A percentile compares a stretch with the other conserved stretches of the same genome.
phyloP scores from a whole-genome alignment of 1,140 invertebrate species.

The Aphis gossypii region DNA sequence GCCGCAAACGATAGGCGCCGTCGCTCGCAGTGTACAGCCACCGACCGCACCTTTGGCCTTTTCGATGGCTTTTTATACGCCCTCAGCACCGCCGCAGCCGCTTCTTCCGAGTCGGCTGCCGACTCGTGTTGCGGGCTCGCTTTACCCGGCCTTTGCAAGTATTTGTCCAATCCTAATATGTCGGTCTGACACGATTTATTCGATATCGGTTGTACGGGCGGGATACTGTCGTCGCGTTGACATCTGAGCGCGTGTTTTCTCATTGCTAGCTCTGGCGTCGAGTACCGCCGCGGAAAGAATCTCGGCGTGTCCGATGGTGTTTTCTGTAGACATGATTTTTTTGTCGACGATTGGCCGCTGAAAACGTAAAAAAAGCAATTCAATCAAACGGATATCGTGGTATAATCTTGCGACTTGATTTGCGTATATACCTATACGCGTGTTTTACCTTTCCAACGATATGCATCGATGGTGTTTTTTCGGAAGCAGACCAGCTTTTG shows the following conservation, averaged over 20 bases:
- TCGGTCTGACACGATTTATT: slow-evolving; percentile 55
- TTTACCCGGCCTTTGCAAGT: slow-evolving; percentile 5
- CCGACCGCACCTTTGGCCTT: slow-evolving; percentile 45
- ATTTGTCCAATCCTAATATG: slow-evolving; percentile 41
- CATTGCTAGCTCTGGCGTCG: slow-evolving; percentile 41
- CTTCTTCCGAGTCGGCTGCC: background rate
- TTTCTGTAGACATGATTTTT: slow-evolving; percentile 18
- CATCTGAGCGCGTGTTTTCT: slow-evolving; percentile 35
- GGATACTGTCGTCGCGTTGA: background rate
- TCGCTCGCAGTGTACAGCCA: slow-evolving; percentile 30
- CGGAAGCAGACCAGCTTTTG: background rate
- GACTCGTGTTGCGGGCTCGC: background rate
- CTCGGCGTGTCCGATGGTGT: background rate
- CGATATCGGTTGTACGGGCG: background rate
- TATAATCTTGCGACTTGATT: background rate
- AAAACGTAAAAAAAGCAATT: background rate
- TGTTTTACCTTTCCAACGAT: slow-evolving; percentile 40
- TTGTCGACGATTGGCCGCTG: background rate
- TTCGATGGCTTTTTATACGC: background rate
- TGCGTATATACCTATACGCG: background rate
- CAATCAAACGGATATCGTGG: background rate
- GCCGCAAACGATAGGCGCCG: background rate
- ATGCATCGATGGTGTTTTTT: slow-evolving; percentile 50
- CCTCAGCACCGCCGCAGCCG: background rate
- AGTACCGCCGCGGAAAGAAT: background rate